These are phyloP conservation scores for Nannobrachium achirus DNA, from an alignment of 2,113 vertebrate genomes.

Conservation along the genomic window DNA sequence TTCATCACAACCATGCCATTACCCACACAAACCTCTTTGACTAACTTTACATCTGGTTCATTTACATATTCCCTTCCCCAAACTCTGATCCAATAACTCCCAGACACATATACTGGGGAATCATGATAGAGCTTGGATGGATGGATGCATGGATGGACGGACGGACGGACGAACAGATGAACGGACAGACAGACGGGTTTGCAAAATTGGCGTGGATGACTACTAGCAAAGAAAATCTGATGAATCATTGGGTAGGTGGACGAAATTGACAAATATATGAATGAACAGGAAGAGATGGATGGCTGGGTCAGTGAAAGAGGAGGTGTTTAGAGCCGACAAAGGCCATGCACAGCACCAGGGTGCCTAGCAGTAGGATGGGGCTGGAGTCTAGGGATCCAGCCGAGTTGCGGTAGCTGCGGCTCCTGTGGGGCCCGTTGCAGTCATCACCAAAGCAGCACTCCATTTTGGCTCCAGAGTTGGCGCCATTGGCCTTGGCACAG, in stretches of 20 bases:
- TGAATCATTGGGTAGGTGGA: not conserved
- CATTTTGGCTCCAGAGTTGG: conserved; percentile 75
- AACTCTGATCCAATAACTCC: conserved; percentile 8
- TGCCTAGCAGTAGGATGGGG: conserved; percentile 61
- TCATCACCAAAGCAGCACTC: conserved; percentile 84
- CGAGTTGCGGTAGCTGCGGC: conserved; percentile 63
- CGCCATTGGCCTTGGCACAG: conserved; percentile 81
- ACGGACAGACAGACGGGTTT: conserved; percentile 5
- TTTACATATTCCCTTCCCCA: conserved; percentile 1
- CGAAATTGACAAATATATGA: not conserved
- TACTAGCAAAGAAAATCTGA: conserved; percentile 2
- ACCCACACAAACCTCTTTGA: not conserved
- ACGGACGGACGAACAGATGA: conserved; percentile 17
- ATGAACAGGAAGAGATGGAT: not conserved
- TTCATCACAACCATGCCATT: not conserved
- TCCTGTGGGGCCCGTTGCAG: conserved; percentile 81
- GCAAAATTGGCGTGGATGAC: not conserved
- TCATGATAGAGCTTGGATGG: not conserved
- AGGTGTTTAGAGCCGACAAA: conserved; percentile 61
- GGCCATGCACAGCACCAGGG: conserved; percentile 65
- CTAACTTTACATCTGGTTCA: conserved; percentile 19
- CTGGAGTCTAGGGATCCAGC: conserved; percentile 37
- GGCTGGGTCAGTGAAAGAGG: conserved; percentile 1
- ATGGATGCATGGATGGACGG: conserved; percentile 9
- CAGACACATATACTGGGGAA: not conserved